Conservation (phyloP, 1,140 invertebrate genomes). For the Apis cerana region DNA sequence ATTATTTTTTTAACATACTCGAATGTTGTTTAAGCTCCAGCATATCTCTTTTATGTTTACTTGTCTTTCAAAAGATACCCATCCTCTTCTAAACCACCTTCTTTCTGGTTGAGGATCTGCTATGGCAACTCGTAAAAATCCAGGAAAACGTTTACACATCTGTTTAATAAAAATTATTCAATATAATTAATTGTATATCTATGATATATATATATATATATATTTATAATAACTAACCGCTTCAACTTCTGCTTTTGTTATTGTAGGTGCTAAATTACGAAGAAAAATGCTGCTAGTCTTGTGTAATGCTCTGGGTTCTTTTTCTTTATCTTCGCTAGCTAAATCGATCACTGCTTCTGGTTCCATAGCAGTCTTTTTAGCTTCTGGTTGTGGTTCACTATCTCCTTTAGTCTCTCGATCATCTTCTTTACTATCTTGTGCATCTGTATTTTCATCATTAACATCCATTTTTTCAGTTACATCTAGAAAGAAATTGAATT, state of each 20-base stretch:
- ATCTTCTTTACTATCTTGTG: conserved; percentile 55
- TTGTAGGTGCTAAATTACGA: conserved; percentile 96
- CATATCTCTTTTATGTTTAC: conserved; percentile 99
- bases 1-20: conserved; percentile 81
- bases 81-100: conserved; percentile 97
- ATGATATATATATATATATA: background rate
- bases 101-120: conserved; percentile 98
- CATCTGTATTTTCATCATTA: conserved; percentile 75
- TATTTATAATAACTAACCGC: conserved; percentile 84
- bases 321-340: conserved; percentile 80
- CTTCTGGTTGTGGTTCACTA: conserved; percentile 55
- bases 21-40: conserved; percentile 98
- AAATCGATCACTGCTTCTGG: conserved; percentile 78
- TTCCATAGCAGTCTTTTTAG: conserved; percentile 70
- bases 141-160: conserved; percentile 97
- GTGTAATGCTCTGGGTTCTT: conserved; percentile 89
- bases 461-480: conserved; percentile 68
- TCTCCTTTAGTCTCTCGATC: conserved; percentile 74
- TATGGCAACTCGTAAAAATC: conserved; percentile 97
- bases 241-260: conserved; percentile 98
- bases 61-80: conserved; percentile 98
- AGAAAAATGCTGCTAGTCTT: conserved; percentile 98
- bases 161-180: conserved; percentile 74
- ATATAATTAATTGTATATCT: background rate
- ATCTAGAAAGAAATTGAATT: conserved; percentile 54